Conservation (phyloP, 2,113 vertebrate genomes). For the Tachycineta bicolor region DNA sequence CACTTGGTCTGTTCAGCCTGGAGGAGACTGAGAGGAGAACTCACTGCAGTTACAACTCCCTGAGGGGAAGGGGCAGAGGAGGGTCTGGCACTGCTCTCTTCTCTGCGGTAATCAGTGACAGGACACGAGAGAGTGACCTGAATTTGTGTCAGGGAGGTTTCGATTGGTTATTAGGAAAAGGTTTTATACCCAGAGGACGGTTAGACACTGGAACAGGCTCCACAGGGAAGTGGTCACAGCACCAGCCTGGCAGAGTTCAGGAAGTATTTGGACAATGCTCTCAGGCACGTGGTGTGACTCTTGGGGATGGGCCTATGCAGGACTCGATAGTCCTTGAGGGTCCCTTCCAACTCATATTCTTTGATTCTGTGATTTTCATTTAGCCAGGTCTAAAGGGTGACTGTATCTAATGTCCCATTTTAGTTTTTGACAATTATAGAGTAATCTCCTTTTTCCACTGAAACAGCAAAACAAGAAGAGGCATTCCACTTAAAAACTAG, state of each 20-base stretch:
- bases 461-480: not conserved
- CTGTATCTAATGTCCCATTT: not conserved
- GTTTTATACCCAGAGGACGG: rapidly evolving
- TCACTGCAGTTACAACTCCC: not conserved
- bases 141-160: not conserved
- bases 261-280: not conserved
- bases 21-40: not conserved
- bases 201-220: not conserved
- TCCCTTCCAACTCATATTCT: not conserved
- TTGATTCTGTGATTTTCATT: not conserved
- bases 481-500: not conserved
- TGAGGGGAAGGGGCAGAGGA: not conserved
- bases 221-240: not conserved
- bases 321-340: rapidly evolving
- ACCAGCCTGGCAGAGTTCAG: not conserved
- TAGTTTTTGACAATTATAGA: not conserved
- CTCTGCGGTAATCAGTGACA: not conserved
- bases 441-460: not conserved
- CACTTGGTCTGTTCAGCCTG: not conserved
- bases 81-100: not conserved
- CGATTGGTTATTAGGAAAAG: not conserved
- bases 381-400: not conserved
- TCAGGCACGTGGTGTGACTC: not conserved
- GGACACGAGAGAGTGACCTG: rapidly evolving
- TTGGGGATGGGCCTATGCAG: not conserved